These are phyloP conservation scores for Drosophila nigrodunni DNA, from an alignment of 1,140 invertebrate species.

Conservation along the genomic window DNA sequence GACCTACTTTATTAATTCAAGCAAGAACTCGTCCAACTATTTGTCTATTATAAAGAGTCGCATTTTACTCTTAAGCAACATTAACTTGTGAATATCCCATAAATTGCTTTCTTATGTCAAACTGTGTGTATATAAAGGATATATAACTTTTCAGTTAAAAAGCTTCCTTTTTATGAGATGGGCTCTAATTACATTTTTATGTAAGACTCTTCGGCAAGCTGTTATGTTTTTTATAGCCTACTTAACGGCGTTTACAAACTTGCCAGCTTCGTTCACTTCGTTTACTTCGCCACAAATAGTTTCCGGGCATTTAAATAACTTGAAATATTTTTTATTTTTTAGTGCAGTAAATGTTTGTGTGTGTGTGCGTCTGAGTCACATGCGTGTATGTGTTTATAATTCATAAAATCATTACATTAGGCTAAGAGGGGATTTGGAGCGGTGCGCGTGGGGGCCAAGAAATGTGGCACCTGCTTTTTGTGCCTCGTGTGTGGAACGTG, in stretches of 20 bases:
- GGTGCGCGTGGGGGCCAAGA: not conserved
- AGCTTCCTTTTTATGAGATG: constrained; percentile 7
- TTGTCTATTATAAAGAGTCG: too few relatives aligned
- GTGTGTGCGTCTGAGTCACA: constrained; percentile 42
- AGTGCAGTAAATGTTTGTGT: constrained; percentile 3
- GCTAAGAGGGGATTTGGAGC: constrained; percentile 13
- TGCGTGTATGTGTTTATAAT: constrained; percentile 81
- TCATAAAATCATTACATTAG: constrained; percentile 83
- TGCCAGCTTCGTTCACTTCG: constrained; percentile 17
- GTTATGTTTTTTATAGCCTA: constrained; percentile 63
- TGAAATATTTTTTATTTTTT: constrained; percentile 30
- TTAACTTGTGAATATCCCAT: not conserved
- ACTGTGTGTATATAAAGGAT: not conserved
- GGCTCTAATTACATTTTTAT: constrained; percentile 65
- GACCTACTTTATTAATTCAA: too few relatives aligned
- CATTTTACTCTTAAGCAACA: not conserved
- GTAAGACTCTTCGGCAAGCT: constrained; percentile 29
- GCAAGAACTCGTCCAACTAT: too few relatives aligned
- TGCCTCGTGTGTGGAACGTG: constrained; percentile 62
- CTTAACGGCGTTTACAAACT: constrained; percentile 66
- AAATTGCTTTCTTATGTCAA: constrained; percentile 16
- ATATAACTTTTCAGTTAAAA: not conserved
- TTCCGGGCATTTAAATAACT: constrained; percentile 68
- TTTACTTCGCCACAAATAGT: constrained; percentile 33
- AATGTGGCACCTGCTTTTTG: constrained; percentile 24